Conservation (phyloP, 2,888 invertebrate species). For the Hylaea fasciaria region DNA sequence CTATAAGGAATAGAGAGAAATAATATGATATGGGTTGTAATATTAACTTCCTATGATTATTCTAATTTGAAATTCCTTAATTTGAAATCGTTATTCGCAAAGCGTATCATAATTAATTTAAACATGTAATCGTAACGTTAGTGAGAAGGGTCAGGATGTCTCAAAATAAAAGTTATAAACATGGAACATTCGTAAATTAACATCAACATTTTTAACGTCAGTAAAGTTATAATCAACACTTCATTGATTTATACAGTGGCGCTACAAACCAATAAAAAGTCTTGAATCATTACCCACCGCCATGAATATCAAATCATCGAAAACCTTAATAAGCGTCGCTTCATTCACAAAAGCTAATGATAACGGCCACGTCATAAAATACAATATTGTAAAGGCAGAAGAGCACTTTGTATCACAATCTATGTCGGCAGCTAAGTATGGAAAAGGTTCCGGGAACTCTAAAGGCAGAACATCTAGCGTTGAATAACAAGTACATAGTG, state of each 20-base stretch:
- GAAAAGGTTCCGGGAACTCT: slow-evolving; percentile 69
- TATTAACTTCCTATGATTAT: too few relatives aligned
- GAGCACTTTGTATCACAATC: slow-evolving; percentile 54
- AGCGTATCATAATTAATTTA: too few relatives aligned
- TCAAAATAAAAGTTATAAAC: too few relatives aligned
- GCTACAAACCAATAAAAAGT: slow-evolving; percentile 10
- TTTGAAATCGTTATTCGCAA: too few relatives aligned
- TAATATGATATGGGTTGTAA: slow-evolving; percentile 1
- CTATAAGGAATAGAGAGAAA: slow-evolving; percentile 18
- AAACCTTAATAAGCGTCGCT: slow-evolving; percentile 17
- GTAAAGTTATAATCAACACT: background rate
- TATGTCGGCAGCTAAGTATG: slow-evolving; percentile 52
- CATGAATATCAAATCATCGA: slow-evolving; percentile 24
- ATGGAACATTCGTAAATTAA: too few relatives aligned
- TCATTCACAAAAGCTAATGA: slow-evolving; percentile 37
- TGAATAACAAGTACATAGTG: slow-evolving; percentile 72
- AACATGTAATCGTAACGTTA: too few relatives aligned
- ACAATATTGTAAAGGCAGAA: slow-evolving; percentile 36
- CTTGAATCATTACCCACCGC: slow-evolving; percentile 6
- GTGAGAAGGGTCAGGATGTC: too few relatives aligned
- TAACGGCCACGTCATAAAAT: slow-evolving; percentile 26
- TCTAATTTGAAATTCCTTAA: too few relatives aligned
- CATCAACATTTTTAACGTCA: too few relatives aligned
- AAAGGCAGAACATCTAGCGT: slow-evolving; percentile 52
- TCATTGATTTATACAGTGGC: slow-evolving; percentile 6